Evolutionary conservation across 2,888 invertebrate genomes (phyloP), one percentile per base, ranked within the genome.

Genomic region (Erebia aethiops): DNA sequence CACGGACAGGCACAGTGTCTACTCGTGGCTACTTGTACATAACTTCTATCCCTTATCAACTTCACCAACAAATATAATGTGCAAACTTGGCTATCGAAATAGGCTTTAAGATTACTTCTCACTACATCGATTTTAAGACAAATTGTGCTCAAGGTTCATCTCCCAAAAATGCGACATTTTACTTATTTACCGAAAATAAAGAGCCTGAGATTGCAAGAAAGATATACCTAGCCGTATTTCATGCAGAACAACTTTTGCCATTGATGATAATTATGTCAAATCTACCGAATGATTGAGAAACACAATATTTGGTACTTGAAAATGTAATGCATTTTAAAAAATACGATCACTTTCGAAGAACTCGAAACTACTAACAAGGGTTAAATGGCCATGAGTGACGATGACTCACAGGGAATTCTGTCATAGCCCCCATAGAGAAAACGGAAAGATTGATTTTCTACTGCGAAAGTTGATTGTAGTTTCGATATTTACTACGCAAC

Each of bases 1-100:
- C 79, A 81, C 84, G 82, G 62, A 16, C 60, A 62, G 62, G 21
- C 62, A 62, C 49, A 18, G 46, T 14, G 49, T 49, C 49, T 62
- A 8, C 18, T 62, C 14, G 62, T 62, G 49, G 21, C 62, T 14
- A 62, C 46, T 62, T 61, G 18, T 8, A 62, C 2, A 46, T 21
- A 9, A 43, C 60, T 49, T 43, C n/a, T 58, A 16, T 60, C 60
- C 58, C 35, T 14, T 35, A 11, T 58, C 14, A 7, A n/a, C 51
- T n/a, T 51, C n/a, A 7, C n/a, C 51, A n/a, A 51, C 1, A 18
- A 54, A 16, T 10, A 18, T 16, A n/a, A 51, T n/a, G n/a, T n/a
- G n/a, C 16, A 2, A 16, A 54, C 18, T 16, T 18, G 10, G 16
- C 1, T 18, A 16, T 10, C 10, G 10, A 18, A 54, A 54, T 54